These are phyloP conservation scores for Hyposmocoma kahamanoa DNA, from an alignment of 1,140 invertebrate species.

Conservation along the genomic window DNA sequence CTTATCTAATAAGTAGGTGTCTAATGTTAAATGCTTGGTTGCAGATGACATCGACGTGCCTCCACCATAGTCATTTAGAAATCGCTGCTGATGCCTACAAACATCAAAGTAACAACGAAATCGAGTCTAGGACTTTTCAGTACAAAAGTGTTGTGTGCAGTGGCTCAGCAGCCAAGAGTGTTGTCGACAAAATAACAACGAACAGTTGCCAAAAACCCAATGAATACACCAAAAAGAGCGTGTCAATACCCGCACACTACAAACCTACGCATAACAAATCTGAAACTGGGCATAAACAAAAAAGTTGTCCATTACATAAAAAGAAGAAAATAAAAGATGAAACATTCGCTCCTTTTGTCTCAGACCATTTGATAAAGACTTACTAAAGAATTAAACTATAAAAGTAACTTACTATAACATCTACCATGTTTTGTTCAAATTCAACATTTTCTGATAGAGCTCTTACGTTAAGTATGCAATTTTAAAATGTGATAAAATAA, in stretches of 20 bases:
- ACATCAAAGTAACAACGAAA: conserved; percentile 17
- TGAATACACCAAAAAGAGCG: conserved; percentile 39
- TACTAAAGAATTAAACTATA: conserved; percentile 36
- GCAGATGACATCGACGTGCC: conserved; percentile 57
- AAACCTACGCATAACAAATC: conserved; percentile 60
- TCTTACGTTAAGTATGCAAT: no score
- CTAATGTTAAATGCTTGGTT: conserved; percentile 24
- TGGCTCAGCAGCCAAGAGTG: conserved; percentile 13
- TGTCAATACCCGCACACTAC: conserved; percentile 45
- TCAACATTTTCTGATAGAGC: no score
- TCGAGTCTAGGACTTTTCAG: conserved; percentile 19
- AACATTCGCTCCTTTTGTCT: conserved; percentile 36
- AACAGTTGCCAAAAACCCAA: conserved; percentile 37
- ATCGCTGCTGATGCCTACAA: conserved; percentile 26
- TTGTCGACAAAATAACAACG: not conserved
- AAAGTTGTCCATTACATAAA: conserved; percentile 53
- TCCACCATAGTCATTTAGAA: conserved; percentile 59
- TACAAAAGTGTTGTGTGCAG: conserved; percentile 13
- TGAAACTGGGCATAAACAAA: conserved; percentile 43
- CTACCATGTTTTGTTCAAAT: no score
- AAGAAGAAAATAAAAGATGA: conserved; percentile 56
- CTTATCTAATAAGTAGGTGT: no score
- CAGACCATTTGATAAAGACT: conserved; percentile 64
- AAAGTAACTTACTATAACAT: no score
- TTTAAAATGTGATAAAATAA: no score